phyloP scores from a whole-genome alignment of 2,888 invertebrate species.

The Glomeris marginata region DNA sequence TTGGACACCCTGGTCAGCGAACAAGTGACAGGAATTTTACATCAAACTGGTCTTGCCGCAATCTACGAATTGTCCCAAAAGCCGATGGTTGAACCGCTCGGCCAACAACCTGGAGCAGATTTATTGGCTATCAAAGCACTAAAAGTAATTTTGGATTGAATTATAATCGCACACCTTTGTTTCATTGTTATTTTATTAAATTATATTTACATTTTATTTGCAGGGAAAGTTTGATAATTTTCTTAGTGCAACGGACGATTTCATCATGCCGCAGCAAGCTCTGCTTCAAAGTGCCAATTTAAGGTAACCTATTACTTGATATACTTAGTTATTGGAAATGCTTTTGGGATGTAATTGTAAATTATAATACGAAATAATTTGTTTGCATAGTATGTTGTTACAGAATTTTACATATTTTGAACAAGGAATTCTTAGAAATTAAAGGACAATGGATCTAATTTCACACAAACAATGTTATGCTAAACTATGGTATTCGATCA shows the following conservation, averaged over 20 bases:
- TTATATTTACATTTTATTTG: not conserved
- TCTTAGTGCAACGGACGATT: constrained; percentile 8
- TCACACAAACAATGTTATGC: no score
- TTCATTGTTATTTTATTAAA: not conserved
- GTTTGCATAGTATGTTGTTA: no score
- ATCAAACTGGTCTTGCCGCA: constrained; percentile 1
- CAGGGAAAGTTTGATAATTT: constrained; percentile 11
- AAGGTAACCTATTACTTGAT: constrained; percentile 9
- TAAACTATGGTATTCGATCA: no score
- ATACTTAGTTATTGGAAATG: no score
- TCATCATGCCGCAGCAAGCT: constrained; percentile 9
- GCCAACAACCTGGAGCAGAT: constrained; percentile 10
- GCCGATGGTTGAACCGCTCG: constrained; percentile 4
- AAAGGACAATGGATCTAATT: no score
- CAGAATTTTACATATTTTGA: no score
- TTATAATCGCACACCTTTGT: not conserved
- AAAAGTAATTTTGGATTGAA: constrained; percentile 2
- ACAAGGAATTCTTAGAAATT: no score
- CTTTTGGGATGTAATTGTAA: no score
- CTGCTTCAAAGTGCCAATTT: constrained; percentile 9
- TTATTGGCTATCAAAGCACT: constrained; percentile 4
- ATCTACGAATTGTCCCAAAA: constrained; percentile 7
- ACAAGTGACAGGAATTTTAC: constrained; percentile 9
- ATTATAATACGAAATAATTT: no score
- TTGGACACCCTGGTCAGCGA: constrained; percentile 13